phyloP scores from a whole-genome alignment of 2,888 invertebrate genomes.

The Altica lythri region DNA sequence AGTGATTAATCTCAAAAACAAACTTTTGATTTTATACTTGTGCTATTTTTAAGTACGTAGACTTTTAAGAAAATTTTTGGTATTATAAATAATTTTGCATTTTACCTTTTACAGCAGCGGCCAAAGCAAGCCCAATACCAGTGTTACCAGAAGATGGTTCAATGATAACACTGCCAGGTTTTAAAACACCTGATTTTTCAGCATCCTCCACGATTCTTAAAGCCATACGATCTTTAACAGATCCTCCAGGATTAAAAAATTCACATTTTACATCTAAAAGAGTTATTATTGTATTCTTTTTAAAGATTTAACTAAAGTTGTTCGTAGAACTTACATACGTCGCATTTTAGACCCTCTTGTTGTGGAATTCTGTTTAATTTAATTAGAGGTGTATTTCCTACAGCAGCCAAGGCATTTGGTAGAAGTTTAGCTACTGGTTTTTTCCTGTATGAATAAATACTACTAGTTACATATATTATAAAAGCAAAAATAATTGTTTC shows the following conservation, averaged over 20 bases:
- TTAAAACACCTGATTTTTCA: slow-evolving; percentile 80
- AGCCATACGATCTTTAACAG: slow-evolving; percentile 94
- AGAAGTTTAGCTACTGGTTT: slow-evolving; percentile 60
- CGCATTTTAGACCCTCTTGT: slow-evolving; percentile 78
- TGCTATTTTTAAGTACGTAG: background rate
- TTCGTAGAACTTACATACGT: slow-evolving; percentile 76
- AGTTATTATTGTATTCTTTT: background rate
- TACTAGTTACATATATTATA: background rate
- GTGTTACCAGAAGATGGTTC: slow-evolving; percentile 90
- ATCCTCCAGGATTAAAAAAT: slow-evolving; percentile 96
- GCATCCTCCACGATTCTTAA: slow-evolving; percentile 94
- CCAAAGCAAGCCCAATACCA: slow-evolving; percentile 95
- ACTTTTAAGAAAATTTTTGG: background rate
- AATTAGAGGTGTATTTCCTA: slow-evolving; percentile 86
- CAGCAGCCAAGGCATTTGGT: slow-evolving; percentile 73
- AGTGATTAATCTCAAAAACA: too few species aligned
- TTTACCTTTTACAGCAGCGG: slow-evolving; percentile 80
- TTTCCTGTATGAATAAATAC: slow-evolving; percentile 4
- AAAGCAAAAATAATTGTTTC: background rate
- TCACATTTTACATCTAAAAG: slow-evolving; percentile 93
- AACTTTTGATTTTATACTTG: background rate
- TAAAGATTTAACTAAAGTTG: background rate
- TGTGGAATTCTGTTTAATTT: slow-evolving; percentile 79
- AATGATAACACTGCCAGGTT: slow-evolving; percentile 89
- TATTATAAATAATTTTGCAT: background rate